Base-by-base conservation (phyloP, 2,888 invertebrate species). In the Siphonodentalium dalli region DNA sequence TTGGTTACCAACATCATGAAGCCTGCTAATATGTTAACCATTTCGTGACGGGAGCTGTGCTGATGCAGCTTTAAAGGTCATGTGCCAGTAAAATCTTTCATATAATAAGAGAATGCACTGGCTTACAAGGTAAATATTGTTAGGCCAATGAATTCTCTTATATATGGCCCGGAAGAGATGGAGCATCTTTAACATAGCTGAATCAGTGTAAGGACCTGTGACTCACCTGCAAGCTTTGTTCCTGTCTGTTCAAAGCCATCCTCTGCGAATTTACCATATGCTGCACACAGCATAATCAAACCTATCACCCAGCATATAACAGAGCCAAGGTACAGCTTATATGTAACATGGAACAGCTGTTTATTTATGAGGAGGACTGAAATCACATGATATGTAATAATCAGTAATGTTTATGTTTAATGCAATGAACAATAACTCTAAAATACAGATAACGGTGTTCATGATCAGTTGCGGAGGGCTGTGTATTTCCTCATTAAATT, bases 301-400 rank as follows among this genome's bases (percentile, higher is more conserved):
- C 90, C 90, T 5, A 86, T 70, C 61, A 76, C 72, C 76, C 93
- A 91, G 23, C 88, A 82, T 27, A 87, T 81, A 9, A 90, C 84
- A 0, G 93, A 91, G 3, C 86, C 71, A 31, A 91, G 85, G 76
- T 90, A 95, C 71, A 95, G 81, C 77, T 93, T 92, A 83, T 93
- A 95, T 0, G 94, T 93, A 1, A 90, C 86, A 78, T 95, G 94
- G 33, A 93, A 85, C 0, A 95, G 83, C 72, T 93, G 91, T 3
- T 92, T 85, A 0, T 89, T 86, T 72, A 88, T 88, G 6, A 94
- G 82, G 74, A 91, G 89, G 29, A 89, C 87, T 77, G 88, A 85
- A 79, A 78, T 28, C n/a, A n/a, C n/a, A n/a, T n/a, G 21, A 40
- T 51, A 39, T 49, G 28, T 13, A 49, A 11, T 11, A 21, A 20